Conservation (phyloP, 2,797 vertebrate genomes). For the Myotis findleyi region DNA sequence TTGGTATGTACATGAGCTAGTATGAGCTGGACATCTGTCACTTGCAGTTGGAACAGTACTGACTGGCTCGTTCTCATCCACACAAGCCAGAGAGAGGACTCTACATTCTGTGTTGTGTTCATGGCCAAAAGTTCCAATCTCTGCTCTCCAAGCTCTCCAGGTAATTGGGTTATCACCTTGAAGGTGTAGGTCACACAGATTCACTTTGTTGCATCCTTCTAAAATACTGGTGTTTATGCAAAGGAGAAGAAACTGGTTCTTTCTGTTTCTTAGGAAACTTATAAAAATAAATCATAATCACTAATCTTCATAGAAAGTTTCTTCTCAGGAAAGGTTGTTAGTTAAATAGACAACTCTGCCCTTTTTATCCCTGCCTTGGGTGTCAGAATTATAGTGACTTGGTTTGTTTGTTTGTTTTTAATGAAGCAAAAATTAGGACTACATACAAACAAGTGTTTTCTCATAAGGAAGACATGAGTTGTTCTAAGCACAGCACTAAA, state of each 20-base stretch:
- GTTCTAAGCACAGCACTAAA: slow-evolving; percentile 21
- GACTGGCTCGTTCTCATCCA: background rate
- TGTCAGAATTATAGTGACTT: background rate
- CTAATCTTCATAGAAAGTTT: background rate
- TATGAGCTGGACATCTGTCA: background rate
- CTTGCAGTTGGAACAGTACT: background rate
- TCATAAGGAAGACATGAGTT: slow-evolving; percentile 49
- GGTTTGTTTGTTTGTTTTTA: background rate
- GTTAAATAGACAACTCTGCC: background rate
- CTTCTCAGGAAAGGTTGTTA: background rate
- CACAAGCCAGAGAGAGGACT: background rate
- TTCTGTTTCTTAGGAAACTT: slow-evolving; percentile 27
- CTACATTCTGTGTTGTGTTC: background rate
- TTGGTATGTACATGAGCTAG: background rate
- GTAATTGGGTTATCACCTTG: background rate
- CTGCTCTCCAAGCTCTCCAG: background rate
- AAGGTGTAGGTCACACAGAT: background rate
- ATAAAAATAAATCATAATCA: slow-evolving; percentile 33
- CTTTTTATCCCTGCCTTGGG: background rate
- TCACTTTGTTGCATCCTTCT: background rate
- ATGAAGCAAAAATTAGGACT: slow-evolving; percentile 52
- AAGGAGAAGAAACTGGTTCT: background rate
- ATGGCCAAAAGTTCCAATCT: background rate
- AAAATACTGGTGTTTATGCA: background rate
- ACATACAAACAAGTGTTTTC: slow-evolving; percentile 47